A percentile compares a stretch with the other conserved stretches of the same genome.
phyloP scores from a whole-genome alignment of 2,888 invertebrate species.

The Neoscelio sp. region DNA sequence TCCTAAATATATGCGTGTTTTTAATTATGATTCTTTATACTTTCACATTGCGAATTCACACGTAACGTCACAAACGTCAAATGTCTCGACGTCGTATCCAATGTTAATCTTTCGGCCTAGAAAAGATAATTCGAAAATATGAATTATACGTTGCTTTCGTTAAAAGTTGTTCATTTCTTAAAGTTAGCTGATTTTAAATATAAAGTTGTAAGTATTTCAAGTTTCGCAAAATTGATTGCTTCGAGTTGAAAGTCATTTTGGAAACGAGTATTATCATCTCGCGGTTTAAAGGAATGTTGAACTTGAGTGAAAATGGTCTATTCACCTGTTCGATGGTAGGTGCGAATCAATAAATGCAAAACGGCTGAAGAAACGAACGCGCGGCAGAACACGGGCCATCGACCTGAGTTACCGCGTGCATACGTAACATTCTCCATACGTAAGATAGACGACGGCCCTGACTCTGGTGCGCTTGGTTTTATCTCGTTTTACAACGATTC shows the following conservation, averaged over 20 bases:
- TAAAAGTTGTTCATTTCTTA: no score
- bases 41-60: no score
- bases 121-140: no score
- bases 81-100: no score
- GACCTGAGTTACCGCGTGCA: slow-evolving; percentile 62
- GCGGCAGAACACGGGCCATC: slow-evolving; percentile 48
- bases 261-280: neutral
- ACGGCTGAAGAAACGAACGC: slow-evolving; percentile 52
- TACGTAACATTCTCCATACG: slow-evolving; percentile 66
- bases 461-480: slow-evolving; percentile 54
- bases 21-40: no score
- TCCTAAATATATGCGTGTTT: no score
- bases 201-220: no score
- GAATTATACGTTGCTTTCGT: no score
- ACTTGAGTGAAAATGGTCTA: slow-evolving; percentile 33
- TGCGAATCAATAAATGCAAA: slow-evolving; percentile 61
- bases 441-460: slow-evolving; percentile 63
- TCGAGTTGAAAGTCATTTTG: slow-evolving; percentile 15
- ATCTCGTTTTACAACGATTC: slow-evolving; percentile 52
- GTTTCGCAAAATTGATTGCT: no score
- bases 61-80: no score
- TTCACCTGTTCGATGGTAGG: slow-evolving; percentile 51
- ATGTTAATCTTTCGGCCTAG: no score
- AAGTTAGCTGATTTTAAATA: no score
- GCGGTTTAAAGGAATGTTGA: slow-evolving; percentile 15